These are phyloP conservation scores for Crepidodera aurea DNA, from an alignment of 2,888 invertebrate genomes.

Conservation along the genomic window DNA sequence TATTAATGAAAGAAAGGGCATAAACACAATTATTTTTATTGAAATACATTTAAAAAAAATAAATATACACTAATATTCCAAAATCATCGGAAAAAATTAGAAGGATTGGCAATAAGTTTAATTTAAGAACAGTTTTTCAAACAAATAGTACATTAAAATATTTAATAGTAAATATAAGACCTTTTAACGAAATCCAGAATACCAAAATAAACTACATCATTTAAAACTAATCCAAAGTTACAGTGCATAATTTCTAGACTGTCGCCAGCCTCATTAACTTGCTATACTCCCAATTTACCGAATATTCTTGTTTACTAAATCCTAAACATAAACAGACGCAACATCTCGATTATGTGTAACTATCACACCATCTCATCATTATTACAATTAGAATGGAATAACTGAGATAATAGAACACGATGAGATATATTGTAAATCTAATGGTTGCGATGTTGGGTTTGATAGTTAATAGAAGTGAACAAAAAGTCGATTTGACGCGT, in stretches of 20 bases:
- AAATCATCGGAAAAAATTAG: too few relatives aligned
- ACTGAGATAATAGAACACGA: background rate
- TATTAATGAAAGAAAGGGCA: too few relatives aligned
- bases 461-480: background rate
- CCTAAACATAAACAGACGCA: slow-evolving; percentile 1
- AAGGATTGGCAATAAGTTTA: too few relatives aligned
- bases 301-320: slow-evolving; percentile 9
- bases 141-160: too few relatives aligned
- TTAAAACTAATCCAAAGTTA: too few relatives aligned
- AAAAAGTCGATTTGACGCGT: slow-evolving; percentile 30
- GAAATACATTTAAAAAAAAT: too few relatives aligned
- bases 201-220: too few relatives aligned
- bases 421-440: background rate
- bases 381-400: background rate
- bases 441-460: background rate
- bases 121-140: too few relatives aligned
- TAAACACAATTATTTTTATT: too few relatives aligned
- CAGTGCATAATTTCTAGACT: background rate
- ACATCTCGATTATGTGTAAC: background rate
- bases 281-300: background rate
- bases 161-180: too few relatives aligned
- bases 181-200: too few relatives aligned
- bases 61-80: too few relatives aligned
- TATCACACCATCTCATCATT: background rate
- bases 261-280: slow-evolving; percentile 8